phyloP scores from a whole-genome alignment of 2,797 vertebrate genomes.

The Poeciliopsis paucimaculata region DNA sequence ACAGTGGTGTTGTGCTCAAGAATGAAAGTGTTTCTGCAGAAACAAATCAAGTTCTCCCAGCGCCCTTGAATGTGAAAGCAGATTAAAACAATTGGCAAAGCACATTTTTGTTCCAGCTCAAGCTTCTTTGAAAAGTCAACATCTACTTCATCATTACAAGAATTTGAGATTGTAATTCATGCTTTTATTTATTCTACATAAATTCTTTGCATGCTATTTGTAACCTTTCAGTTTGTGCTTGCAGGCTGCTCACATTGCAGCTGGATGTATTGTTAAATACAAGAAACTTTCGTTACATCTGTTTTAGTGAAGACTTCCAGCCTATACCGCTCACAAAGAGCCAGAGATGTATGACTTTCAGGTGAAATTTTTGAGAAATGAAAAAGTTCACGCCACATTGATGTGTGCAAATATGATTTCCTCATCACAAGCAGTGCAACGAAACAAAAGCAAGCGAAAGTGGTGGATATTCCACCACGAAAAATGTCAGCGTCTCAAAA shows the following conservation, averaged over 20 bases:
- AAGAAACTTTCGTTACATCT: not conserved
- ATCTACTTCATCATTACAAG: not conserved
- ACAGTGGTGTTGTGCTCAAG: conserved; percentile 12
- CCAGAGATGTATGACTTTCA: too few species aligned
- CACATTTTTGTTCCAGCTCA: not conserved
- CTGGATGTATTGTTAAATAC: not conserved
- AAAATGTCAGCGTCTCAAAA: too few species aligned
- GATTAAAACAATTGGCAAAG: not conserved
- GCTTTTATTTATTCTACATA: not conserved
- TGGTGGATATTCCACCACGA: too few species aligned
- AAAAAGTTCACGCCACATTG: too few species aligned
- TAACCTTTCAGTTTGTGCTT: not conserved
- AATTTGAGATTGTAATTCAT: not conserved
- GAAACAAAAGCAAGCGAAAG: too few species aligned
- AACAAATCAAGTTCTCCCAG: too few species aligned
- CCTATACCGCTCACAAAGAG: not conserved
- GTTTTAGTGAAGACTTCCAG: not conserved
- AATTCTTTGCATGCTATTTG: not conserved
- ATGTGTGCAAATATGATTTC: too few species aligned
- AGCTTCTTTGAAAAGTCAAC: not conserved
- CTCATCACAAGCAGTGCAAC: too few species aligned
- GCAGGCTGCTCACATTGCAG: not conserved
- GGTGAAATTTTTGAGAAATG: too few species aligned
- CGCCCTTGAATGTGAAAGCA: not conserved
- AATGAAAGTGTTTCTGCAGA: not conserved